Evolutionary conservation across 2,888 invertebrate species (phyloP).

Genomic region (Crioceris asparagi): DNA sequence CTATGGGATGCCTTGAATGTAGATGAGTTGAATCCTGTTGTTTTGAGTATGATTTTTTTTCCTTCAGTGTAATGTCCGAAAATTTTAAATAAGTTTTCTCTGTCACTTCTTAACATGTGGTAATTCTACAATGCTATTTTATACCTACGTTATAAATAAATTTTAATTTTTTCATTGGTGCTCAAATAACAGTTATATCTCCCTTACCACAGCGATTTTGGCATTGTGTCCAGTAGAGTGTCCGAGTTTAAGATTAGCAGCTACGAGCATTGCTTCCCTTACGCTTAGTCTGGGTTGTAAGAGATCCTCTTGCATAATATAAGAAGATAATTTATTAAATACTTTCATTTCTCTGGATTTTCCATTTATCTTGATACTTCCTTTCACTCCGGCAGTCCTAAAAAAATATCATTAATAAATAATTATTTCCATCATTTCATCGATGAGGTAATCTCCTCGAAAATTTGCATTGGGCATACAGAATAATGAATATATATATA

Average conservation of each 20-base stretch:
- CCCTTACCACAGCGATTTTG: conserved; percentile 52
- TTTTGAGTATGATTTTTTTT: no score
- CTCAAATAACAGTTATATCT: not conserved
- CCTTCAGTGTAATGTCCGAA: no score
- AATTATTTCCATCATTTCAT: no score
- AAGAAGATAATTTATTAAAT: conserved; percentile 65
- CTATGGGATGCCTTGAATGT: no score
- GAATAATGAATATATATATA: no score
- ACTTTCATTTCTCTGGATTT: conserved; percentile 53
- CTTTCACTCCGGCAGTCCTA: conserved; percentile 48
- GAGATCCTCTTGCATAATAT: conserved; percentile 73
- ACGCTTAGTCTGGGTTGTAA: conserved; percentile 63
- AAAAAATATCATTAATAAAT: no score
- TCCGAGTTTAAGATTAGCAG: conserved; percentile 63
- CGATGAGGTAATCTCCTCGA: no score
- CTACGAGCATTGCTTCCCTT: conserved; percentile 60
- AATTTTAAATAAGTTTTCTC: no score
- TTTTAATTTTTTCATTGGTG: not conserved
- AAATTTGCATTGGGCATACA: no score
- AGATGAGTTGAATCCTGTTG: no score
- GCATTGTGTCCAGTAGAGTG: conserved; percentile 45
- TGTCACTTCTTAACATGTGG: no score
- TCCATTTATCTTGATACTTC: conserved; percentile 58
- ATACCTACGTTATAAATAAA: not conserved
- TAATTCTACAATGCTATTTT: no score